Evolutionary conservation across 2,113 vertebrate species (phyloP).

Genomic region (Bagarius yarrelli): DNA sequence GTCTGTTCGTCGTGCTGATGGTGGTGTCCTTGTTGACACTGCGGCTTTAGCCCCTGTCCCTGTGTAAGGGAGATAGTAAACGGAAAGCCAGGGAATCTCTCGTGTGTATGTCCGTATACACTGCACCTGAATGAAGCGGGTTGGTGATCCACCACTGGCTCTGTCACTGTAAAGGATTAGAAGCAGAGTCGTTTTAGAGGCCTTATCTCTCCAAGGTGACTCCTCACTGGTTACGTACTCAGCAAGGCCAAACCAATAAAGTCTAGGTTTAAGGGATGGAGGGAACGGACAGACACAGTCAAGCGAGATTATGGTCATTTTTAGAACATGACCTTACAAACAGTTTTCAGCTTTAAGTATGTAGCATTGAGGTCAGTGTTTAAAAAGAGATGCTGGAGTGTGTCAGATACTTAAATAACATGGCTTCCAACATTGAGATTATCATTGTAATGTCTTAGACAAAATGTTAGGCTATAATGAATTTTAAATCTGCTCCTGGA

Average conservation of each 20-base stretch:
- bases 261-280: constrained; percentile 54
- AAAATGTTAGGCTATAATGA: too few species aligned
- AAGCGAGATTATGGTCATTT: constrained; percentile 30
- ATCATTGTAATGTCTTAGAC: too few species aligned
- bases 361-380: not conserved
- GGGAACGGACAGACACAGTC: constrained; percentile 50
- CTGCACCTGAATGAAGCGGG: constrained; percentile 63
- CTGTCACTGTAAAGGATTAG: constrained; percentile 70
- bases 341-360: not conserved
- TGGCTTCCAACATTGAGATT: too few species aligned
- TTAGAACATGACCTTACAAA: not conserved
- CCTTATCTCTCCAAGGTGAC: constrained; percentile 66
- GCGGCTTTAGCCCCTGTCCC: constrained; percentile 57
- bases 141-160: constrained; percentile 51
- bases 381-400: too few species aligned
- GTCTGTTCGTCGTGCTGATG: constrained; percentile 53
- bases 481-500: too few species aligned
- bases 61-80: constrained; percentile 62
- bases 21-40: constrained; percentile 63
- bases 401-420: too few species aligned
- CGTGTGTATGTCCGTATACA: constrained; percentile 49
- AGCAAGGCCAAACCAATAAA: constrained; percentile 57
- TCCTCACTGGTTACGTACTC: constrained; percentile 49
- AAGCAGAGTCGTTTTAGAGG: constrained; percentile 59
- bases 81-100: constrained; percentile 67